A percentile compares a stretch with the other conserved stretches of the same genome.
Conservation (phyloP, 2,797 vertebrate species). For the Sebastolobus altivelis region DNA sequence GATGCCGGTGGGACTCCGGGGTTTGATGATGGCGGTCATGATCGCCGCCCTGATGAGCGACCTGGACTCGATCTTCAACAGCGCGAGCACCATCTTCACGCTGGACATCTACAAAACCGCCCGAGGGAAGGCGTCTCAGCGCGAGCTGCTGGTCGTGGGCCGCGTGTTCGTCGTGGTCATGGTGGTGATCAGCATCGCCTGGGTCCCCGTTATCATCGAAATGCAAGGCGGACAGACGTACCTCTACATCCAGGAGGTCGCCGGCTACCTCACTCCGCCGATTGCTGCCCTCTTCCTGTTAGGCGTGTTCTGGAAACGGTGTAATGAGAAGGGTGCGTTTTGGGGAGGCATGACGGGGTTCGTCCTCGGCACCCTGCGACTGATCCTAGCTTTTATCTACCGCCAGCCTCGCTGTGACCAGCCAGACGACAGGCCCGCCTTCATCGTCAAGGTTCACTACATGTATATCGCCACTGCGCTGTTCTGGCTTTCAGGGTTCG, state of each 20-base stretch:
- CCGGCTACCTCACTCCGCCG: conserved; percentile 96
- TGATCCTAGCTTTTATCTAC: conserved; percentile 93
- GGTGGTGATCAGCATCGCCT: conserved; percentile 96
- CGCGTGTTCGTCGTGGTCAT: conserved; percentile 95
- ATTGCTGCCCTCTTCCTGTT: conserved; percentile 96
- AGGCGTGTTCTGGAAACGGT: conserved; percentile 96
- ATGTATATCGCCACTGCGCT: conserved; percentile 96
- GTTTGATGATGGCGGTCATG: conserved; percentile 99
- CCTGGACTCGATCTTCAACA: conserved; percentile 99
- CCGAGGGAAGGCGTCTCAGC: conserved; percentile 87
- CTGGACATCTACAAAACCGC: conserved; percentile 95
- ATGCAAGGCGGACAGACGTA: conserved; percentile 99
- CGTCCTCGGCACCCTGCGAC: conserved; percentile 87
- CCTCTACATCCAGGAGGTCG: conserved; percentile 98
- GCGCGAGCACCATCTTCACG: conserved; percentile 98
- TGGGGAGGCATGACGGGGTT: conserved; percentile 96
- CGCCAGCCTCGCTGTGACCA: conserved; percentile 93
- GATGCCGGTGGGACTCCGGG: conserved; percentile 95
- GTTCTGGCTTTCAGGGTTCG: conserved; percentile 94
- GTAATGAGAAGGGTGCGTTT: conserved; percentile 97
- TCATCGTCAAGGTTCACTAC: conserved; percentile 93
- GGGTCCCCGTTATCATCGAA: conserved; percentile 98
- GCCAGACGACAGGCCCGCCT: conserved; percentile 90
- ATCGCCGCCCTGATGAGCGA: conserved; percentile 99
- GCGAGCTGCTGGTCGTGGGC: conserved; percentile 94